Percentiles rank a stretch among this genome's conserved stretches.
phyloP scores from a whole-genome alignment of 2,888 invertebrate species.

The Lobophora halterata region DNA sequence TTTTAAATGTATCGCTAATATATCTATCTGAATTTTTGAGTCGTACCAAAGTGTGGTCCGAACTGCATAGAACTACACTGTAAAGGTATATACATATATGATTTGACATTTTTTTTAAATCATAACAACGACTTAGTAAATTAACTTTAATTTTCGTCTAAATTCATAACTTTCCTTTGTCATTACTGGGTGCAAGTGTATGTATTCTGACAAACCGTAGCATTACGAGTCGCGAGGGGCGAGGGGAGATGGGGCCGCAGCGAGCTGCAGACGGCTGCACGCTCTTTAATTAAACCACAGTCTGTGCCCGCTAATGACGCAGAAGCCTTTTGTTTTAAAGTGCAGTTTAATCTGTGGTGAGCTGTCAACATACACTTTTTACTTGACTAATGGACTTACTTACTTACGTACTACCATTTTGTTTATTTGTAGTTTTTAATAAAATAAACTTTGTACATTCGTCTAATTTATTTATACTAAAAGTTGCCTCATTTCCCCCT shows the following conservation, averaged over 20 bases:
- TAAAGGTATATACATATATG: no score
- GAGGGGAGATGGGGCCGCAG: slow-evolving; percentile 1
- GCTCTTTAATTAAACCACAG: slow-evolving; percentile 34
- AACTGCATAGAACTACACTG: no score
- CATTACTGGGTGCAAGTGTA: no score
- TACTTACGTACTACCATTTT: neutral
- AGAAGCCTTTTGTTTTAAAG: slow-evolving; percentile 13
- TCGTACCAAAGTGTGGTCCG: no score
- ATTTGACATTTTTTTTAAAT: no score
- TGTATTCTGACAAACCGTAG: no score
- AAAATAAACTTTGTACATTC: slow-evolving; percentile 18
- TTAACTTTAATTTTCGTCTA: no score
- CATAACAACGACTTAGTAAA: no score
- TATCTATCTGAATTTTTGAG: no score
- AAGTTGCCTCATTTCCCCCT: slow-evolving; percentile 15
- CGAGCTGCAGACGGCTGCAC: slow-evolving; percentile 5
- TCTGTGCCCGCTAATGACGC: slow-evolving; percentile 18
- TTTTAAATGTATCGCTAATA: no score
- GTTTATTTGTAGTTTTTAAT: slow-evolving; percentile 3
- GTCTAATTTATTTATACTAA: slow-evolving; percentile 22
- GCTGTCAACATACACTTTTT: slow-evolving; percentile 9
- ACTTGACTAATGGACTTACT: neutral
- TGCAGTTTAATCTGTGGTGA: slow-evolving; percentile 10
- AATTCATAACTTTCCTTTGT: no score
- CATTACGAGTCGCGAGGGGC: neutral